Conservation (phyloP, 1,140 invertebrate species). For the Rhynchophorus ferrugineus region DNA sequence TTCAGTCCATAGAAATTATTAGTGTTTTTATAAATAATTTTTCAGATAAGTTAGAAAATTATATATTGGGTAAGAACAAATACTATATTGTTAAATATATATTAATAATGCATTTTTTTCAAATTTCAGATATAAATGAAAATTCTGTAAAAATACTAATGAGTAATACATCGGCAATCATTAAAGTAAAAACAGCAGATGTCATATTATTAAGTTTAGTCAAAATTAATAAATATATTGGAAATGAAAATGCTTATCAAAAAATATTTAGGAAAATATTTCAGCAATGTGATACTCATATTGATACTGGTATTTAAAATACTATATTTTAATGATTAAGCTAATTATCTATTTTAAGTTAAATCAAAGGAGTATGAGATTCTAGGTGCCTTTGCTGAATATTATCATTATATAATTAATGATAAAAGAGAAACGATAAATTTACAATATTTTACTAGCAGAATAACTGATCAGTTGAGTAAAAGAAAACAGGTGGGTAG, state of each 20-base stretch:
- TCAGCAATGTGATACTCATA: conserved; percentile 10
- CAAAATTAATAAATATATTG: conserved; percentile 19
- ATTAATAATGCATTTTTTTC: background rate
- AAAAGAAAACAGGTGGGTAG: conserved; percentile 9
- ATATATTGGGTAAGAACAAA: conserved; percentile 16
- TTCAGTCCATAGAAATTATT: conserved; percentile 27
- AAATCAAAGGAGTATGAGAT: conserved; percentile 23
- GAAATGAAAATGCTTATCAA: conserved; percentile 17
- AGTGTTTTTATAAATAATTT: conserved; percentile 31
- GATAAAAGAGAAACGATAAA: too few relatives aligned
- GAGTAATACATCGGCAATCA: conserved; percentile 10
- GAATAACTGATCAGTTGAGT: conserved; percentile 23
- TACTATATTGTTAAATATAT: conserved; percentile 1
- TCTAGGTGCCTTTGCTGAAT: conserved; percentile 27
- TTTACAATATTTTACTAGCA: conserved; percentile 13
- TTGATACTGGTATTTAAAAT: conserved; percentile 21
- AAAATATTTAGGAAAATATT: conserved; percentile 16
- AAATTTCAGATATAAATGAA: conserved; percentile 15
- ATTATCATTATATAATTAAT: conserved; percentile 20
- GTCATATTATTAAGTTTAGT: conserved; percentile 23
- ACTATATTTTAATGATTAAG: background rate
- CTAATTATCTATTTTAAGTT: conserved; percentile 25
- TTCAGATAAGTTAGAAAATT: conserved; percentile 22
- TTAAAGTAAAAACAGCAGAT: conserved; percentile 29
- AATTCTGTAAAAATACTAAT: conserved; percentile 14